phyloP scores from a whole-genome alignment of 2,888 invertebrate species.

The Agrotis puta region DNA sequence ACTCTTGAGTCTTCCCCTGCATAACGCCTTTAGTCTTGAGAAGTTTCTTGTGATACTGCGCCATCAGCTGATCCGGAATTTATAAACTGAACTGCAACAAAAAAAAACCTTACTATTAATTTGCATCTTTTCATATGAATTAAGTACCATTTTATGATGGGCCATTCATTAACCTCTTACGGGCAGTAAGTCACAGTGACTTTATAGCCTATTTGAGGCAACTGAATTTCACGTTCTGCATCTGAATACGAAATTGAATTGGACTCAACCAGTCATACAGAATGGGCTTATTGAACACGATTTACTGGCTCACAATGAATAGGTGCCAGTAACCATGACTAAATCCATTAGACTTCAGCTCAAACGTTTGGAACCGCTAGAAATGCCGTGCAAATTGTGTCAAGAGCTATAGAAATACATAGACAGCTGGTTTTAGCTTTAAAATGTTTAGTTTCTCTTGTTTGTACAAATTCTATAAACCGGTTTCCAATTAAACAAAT shows the following conservation, averaged over 20 bases:
- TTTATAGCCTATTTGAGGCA: slow-evolving; percentile 56
- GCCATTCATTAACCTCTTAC: slow-evolving; percentile 42
- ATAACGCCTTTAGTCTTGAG: slow-evolving; percentile 48
- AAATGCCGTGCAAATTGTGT: slow-evolving; percentile 33
- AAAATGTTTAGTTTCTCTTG: background rate
- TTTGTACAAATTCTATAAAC: background rate
- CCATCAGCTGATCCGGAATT: slow-evolving; percentile 39
- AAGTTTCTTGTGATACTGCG: slow-evolving; percentile 45
- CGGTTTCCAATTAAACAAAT: slow-evolving; percentile 20
- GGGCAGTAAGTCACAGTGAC: slow-evolving; percentile 41
- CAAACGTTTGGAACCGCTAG: slow-evolving; percentile 30
- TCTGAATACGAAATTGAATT: slow-evolving; percentile 74
- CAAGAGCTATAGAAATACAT: slow-evolving; percentile 14
- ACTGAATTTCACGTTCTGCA: slow-evolving; percentile 63
- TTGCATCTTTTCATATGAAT: slow-evolving; percentile 8
- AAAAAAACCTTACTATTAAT: background rate
- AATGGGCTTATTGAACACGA: slow-evolving; percentile 68
- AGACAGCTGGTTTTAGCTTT: background rate
- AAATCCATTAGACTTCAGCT: slow-evolving; percentile 56
- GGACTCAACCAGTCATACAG: slow-evolving; percentile 66
- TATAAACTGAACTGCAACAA: slow-evolving; percentile 29
- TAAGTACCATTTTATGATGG: slow-evolving; percentile 34
- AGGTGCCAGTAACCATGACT: slow-evolving; percentile 60
- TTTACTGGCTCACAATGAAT: slow-evolving; percentile 69
- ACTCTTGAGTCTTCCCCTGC: slow-evolving; percentile 39